phyloP scores from a whole-genome alignment of 2,888 invertebrate species.

The Neoitamus cyanurus region DNA sequence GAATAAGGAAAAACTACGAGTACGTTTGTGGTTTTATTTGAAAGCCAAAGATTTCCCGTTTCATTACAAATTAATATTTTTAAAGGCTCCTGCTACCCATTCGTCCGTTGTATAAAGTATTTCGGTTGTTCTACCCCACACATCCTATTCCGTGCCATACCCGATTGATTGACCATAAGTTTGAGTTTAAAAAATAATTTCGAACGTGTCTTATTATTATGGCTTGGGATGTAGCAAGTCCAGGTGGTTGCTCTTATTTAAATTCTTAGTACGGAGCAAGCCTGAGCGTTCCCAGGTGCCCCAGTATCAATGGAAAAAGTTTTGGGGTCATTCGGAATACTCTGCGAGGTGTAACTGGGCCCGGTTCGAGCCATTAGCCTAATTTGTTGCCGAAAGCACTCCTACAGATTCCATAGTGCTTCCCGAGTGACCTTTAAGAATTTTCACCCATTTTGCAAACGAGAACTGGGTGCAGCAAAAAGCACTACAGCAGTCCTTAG shows the following conservation, averaged over 20 bases:
- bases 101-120: too few species aligned
- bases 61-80: too few species aligned
- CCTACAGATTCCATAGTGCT: neutral
- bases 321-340: neutral
- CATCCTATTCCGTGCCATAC: neutral
- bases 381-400: neutral
- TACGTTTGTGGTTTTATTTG: too few species aligned
- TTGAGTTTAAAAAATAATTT: neutral
- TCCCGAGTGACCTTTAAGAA: neutral
- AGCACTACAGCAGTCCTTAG: neutral
- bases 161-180: neutral
- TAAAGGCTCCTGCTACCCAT: too few species aligned
- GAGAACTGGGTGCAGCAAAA: neutral
- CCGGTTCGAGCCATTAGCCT: neutral
- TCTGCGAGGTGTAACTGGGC: neutral
- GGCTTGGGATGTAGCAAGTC: neutral
- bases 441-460: neutral
- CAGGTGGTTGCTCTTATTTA: neutral
- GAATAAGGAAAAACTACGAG: too few species aligned
- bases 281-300: neutral
- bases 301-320: neutral
- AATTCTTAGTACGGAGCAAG: neutral
- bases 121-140: too few species aligned
- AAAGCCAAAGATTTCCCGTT: too few species aligned
- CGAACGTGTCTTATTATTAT: neutral